Conservation (phyloP, 2,113 vertebrate genomes). For the Caracal caracal region DNA sequence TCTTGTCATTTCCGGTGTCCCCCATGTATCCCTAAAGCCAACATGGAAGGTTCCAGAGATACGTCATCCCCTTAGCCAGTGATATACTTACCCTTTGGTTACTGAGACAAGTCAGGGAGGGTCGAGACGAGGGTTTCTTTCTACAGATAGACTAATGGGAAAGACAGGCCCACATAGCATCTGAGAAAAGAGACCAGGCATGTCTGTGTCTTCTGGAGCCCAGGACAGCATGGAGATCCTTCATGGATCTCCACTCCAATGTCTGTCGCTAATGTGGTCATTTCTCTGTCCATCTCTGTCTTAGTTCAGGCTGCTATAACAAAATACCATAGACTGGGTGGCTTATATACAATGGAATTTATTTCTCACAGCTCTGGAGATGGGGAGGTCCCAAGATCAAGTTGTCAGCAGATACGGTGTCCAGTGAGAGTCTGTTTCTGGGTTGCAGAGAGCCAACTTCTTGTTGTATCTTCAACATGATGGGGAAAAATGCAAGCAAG, state of each 20-base stretch:
- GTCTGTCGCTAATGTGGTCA: neutral
- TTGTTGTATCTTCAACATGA: neutral
- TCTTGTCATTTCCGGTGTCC: neutral
- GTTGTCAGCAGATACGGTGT: neutral
- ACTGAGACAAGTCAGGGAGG: neutral
- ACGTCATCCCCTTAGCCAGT: neutral
- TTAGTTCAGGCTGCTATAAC: neutral
- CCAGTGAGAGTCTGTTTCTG: neutral
- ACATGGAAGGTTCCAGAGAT: neutral
- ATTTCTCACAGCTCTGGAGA: neutral
- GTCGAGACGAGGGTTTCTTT: neutral
- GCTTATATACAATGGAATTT: neutral
- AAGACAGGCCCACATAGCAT: neutral
- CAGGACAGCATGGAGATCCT: neutral
- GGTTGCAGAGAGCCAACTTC: neutral
- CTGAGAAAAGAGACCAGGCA: neutral
- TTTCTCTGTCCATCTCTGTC: neutral
- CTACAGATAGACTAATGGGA: neutral
- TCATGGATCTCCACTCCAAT: neutral
- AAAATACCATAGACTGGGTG: neutral
- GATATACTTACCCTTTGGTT: neutral
- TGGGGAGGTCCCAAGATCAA: neutral
- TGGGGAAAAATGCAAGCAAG: neutral
- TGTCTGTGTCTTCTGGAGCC: neutral
- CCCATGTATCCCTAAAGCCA: neutral